Evolutionary conservation across 2,797 vertebrate genomes (phyloP).

Genomic region (Molothrus aeneus): DNA sequence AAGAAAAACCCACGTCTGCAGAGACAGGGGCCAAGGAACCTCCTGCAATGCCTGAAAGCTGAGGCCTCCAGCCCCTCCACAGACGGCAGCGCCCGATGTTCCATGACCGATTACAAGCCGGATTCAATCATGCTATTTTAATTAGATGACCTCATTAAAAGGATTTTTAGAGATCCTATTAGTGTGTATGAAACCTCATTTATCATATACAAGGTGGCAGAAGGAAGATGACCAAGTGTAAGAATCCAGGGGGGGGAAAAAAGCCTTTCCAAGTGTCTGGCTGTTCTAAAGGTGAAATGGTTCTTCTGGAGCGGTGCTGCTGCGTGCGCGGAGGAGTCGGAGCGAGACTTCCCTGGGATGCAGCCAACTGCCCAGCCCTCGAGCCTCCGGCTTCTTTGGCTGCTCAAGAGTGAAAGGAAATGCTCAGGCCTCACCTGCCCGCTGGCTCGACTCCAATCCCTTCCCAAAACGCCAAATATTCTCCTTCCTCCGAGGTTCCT

Average conservation of each 20-base stretch:
- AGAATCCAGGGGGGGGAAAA: neutral
- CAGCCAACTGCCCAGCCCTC: neutral
- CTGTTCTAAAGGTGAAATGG: neutral
- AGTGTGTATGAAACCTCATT: conserved; percentile 22
- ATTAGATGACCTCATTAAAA: conserved; percentile 45
- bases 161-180: conserved; percentile 21
- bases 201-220: conserved; percentile 24
- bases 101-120: rapidly evolving
- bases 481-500: conserved; percentile 18
- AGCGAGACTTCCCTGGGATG: conserved; percentile 23
- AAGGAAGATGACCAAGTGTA: conserved; percentile 34
- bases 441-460: neutral
- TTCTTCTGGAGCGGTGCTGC: neutral
- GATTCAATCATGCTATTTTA: conserved; percentile 17
- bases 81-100: rapidly evolving
- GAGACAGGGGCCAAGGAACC: neutral
- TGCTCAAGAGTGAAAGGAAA: conserved; percentile 41
- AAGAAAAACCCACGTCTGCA: neutral
- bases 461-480: neutral
- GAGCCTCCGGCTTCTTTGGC: conserved; percentile 66
- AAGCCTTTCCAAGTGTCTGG: neutral
- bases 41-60: neutral
- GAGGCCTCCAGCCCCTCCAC: neutral
- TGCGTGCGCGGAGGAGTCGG: neutral
- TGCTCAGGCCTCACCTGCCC: neutral